Conservation (phyloP, 2,888 invertebrate genomes). For the Seira ritae region DNA sequence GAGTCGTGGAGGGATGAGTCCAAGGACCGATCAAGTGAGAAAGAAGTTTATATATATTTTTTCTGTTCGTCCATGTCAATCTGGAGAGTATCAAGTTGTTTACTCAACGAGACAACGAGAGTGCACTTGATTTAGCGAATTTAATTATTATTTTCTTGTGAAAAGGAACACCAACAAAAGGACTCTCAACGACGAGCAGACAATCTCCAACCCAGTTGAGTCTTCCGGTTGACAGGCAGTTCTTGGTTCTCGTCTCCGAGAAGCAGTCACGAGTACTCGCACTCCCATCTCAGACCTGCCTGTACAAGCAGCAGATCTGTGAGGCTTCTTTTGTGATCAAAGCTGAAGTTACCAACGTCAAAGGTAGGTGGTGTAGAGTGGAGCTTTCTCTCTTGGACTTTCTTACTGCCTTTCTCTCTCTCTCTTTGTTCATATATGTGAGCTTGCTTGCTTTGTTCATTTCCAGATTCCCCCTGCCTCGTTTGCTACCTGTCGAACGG, state of each 20-base stretch:
- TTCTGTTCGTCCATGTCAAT: too few species aligned
- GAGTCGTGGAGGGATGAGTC: constrained; percentile 96
- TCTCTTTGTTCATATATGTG: neutral
- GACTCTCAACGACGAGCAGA: constrained; percentile 67
- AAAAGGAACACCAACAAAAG: constrained; percentile 75
- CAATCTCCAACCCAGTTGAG: constrained; percentile 69
- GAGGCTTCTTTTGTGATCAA: constrained; percentile 95
- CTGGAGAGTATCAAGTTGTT: too few species aligned
- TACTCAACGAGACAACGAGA: too few species aligned
- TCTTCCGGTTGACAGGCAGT: constrained; percentile 90
- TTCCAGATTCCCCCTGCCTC: constrained; percentile 92
- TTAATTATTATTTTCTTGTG: too few species aligned
- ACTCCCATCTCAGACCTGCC: constrained; percentile 95
- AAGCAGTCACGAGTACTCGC: constrained; percentile 96
- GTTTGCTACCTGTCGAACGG: constrained; percentile 96
- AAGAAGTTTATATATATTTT: neutral
- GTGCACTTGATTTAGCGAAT: too few species aligned
- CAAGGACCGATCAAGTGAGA: constrained; percentile 73
- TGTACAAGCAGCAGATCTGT: constrained; percentile 93
- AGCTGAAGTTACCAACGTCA: constrained; percentile 93
- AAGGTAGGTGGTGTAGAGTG: constrained; percentile 80
- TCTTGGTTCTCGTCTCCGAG: constrained; percentile 94
- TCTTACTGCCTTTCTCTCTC: constrained; percentile 13
- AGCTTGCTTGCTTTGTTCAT: constrained; percentile 41
- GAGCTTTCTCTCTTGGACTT: neutral